phyloP scores from a whole-genome alignment of 2,888 invertebrate species.

The Macropis europaea region DNA sequence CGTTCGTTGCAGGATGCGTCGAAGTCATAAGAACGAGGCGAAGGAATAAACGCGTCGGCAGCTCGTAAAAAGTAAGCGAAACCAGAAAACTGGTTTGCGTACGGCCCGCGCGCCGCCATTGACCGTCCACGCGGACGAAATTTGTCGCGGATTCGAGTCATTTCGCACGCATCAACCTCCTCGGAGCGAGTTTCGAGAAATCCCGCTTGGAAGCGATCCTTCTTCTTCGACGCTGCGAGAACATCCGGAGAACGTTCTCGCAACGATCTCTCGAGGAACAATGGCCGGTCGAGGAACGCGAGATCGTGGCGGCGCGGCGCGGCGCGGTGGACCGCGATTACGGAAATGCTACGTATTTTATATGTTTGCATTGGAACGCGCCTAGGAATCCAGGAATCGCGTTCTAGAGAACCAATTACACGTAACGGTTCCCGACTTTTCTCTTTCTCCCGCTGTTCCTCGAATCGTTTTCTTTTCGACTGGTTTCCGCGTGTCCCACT shows the following conservation, averaged over 20 bases:
- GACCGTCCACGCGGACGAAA: background rate
- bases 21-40: slow-evolving; percentile 8
- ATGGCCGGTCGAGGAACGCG: slow-evolving; percentile 51
- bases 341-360: slow-evolving; percentile 59
- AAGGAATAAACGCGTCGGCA: slow-evolving; percentile 39
- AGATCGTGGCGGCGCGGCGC: slow-evolving; percentile 34
- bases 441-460: background rate
- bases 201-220: no score
- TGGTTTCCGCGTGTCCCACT: slow-evolving; percentile 3
- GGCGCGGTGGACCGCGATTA: slow-evolving; percentile 49
- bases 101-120: background rate
- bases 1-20: slow-evolving; percentile 5
- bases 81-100: slow-evolving; percentile 43
- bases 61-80: slow-evolving; percentile 36
- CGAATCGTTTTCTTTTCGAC: background rate
- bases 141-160: background rate
- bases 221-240: no score
- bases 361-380: slow-evolving; percentile 57
- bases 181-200: no score
- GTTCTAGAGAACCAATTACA: slow-evolving; percentile 63
- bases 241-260: no score
- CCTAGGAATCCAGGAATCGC: slow-evolving; percentile 59
- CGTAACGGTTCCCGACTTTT: slow-evolving; percentile 56
- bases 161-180: no score
- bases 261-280: slow-evolving; percentile 48